Percentiles rank a stretch among this genome's conserved stretches.
These are phyloP conservation scores for Cosmia trapezina DNA, from an alignment of 2,888 invertebrate species.

Conservation along the genomic window DNA sequence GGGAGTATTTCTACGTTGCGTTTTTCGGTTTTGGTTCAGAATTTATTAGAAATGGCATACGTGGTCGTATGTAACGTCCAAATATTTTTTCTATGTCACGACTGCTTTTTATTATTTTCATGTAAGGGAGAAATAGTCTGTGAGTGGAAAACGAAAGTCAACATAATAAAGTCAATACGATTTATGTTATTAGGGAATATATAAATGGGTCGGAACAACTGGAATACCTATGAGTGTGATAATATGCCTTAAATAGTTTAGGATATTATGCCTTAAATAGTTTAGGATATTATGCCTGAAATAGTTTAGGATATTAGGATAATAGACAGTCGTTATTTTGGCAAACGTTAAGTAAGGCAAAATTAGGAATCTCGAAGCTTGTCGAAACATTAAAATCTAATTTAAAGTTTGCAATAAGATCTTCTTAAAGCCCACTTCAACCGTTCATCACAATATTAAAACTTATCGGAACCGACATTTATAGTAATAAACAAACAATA, in stretches of 20 bases:
- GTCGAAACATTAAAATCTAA: background rate
- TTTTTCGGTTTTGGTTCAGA: slow-evolving; percentile 41
- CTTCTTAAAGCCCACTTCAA: background rate
- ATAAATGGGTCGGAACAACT: background rate
- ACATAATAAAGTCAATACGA: background rate
- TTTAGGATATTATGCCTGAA: background rate
- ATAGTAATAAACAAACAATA: slow-evolving; percentile 53
- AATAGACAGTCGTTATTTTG: too few relatives aligned
- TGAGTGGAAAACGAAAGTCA: background rate
- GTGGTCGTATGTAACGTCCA: slow-evolving; percentile 8
- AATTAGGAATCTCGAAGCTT: background rate
- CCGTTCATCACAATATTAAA: slow-evolving; percentile 10
- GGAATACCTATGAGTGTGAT: too few relatives aligned
- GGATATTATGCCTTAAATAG: background rate
- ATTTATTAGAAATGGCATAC: slow-evolving; percentile 36
- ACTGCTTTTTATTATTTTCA: slow-evolving; percentile 29
- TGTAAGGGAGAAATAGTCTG: background rate
- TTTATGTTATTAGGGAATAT: background rate
- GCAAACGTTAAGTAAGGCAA: background rate
- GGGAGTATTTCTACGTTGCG: slow-evolving; percentile 23
- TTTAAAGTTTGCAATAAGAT: background rate
- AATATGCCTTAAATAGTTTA: background rate
- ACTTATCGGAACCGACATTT: slow-evolving; percentile 13
- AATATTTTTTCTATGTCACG: background rate
- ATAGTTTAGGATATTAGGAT: background rate